Conservation (phyloP, 2,797 vertebrate genomes). For the Apogon hyalosoma region DNA sequence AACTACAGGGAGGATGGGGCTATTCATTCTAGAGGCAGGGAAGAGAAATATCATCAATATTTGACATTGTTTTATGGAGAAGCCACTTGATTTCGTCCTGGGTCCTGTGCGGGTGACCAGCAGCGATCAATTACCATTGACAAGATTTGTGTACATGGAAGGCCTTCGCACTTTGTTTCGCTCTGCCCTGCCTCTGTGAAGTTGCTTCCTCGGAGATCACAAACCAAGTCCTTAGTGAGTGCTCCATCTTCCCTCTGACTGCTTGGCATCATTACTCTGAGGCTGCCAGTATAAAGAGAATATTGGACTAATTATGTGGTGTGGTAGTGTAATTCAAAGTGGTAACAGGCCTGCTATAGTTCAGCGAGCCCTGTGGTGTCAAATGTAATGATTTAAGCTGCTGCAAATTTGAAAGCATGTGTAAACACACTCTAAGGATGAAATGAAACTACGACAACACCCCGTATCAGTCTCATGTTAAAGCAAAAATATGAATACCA, state of each 20-base stretch:
- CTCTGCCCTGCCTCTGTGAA: constrained; percentile 66
- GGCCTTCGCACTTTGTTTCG: constrained; percentile 77
- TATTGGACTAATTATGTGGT: constrained; percentile 57
- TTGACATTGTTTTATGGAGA: constrained; percentile 89
- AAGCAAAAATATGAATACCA: background rate
- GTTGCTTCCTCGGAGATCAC: constrained; percentile 78
- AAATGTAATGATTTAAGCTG: constrained; percentile 17
- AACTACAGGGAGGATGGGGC: constrained; percentile 80
- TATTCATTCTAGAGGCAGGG: constrained; percentile 83
- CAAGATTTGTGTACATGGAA: constrained; percentile 84
- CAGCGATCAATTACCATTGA: constrained; percentile 85
- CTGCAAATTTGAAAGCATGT: constrained; percentile 5
- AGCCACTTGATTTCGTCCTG: constrained; percentile 86
- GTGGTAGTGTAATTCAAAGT: constrained; percentile 36
- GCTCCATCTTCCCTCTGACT: constrained; percentile 69
- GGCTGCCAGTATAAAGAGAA: constrained; percentile 34
- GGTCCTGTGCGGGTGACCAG: constrained; percentile 83
- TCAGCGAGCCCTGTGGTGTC: constrained; percentile 6
- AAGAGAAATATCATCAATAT: constrained; percentile 90
- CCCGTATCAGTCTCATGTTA: background rate
- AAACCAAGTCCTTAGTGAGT: constrained; percentile 66
- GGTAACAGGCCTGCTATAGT: constrained; percentile 1
- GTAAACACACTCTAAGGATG: background rate
- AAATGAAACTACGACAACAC: background rate
- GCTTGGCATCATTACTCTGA: constrained; percentile 59